Evolutionary conservation across 2,797 vertebrate genomes (phyloP).

Genomic region (Urosaurus nigricauda): DNA sequence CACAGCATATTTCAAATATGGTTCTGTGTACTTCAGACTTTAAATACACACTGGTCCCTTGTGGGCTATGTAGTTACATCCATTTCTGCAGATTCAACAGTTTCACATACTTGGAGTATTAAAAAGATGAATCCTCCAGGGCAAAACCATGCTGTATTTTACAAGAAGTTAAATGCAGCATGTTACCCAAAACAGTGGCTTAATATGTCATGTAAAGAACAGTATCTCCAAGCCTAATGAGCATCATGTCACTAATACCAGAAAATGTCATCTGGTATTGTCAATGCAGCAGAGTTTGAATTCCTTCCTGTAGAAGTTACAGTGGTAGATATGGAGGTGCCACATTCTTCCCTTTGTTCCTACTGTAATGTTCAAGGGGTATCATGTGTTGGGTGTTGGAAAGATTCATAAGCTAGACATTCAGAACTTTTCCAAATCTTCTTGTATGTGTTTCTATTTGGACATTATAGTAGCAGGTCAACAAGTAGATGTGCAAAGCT

Average conservation of each 20-base stretch:
- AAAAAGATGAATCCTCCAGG: background rate
- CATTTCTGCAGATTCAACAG: conserved; percentile 46
- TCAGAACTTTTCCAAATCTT: background rate
- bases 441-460: background rate
- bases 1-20: conserved; percentile 21
- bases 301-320: background rate
- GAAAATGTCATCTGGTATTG: background rate
- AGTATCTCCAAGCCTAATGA: background rate
- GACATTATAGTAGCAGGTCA: background rate
- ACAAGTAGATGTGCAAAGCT: no score
- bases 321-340: background rate
- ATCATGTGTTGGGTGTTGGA: background rate
- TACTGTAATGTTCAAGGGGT: background rate
- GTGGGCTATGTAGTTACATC: conserved; percentile 57
- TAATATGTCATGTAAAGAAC: background rate
- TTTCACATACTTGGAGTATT: conserved; percentile 22
- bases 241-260: background rate
- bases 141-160: background rate
- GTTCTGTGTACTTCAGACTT: conserved; percentile 43
- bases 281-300: background rate
- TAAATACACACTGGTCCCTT: conserved; percentile 62
- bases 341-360: background rate
- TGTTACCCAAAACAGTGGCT: background rate
- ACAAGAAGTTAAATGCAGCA: conserved; percentile 16
- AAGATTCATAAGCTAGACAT: background rate